These are phyloP conservation scores for Eupithecia exiguata DNA, from an alignment of 2,888 invertebrate genomes.

Conservation along the genomic window DNA sequence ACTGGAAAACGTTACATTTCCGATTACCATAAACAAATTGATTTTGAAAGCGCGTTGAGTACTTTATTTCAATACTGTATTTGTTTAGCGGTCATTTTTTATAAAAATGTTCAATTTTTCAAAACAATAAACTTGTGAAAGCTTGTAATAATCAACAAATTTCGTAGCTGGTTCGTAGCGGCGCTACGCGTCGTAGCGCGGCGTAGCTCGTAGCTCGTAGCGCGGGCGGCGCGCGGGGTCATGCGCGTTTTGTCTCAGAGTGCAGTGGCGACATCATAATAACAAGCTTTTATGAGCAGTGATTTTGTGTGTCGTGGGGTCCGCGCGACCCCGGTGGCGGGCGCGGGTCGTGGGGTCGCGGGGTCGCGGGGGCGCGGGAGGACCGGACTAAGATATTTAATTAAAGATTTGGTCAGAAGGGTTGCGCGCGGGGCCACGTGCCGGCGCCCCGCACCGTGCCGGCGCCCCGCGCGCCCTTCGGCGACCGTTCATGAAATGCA, in stretches of 20 bases:
- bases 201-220: neutral
- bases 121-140: neutral
- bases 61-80: neutral
- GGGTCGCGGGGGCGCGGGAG: conserved; percentile 36
- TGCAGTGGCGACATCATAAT: neutral
- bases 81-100: too few relatives aligned
- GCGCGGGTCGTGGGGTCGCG: conserved; percentile 30
- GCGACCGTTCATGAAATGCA: conserved; percentile 31
- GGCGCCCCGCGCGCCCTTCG: conserved; percentile 20
- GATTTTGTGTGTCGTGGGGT: conserved; percentile 54
- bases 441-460: too few relatives aligned
- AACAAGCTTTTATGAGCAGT: conserved; percentile 54
- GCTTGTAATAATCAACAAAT: neutral
- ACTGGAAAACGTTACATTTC: neutral
- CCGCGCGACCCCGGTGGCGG: conserved; percentile 28
- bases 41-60: neutral
- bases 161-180: conserved; percentile 21
- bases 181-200: conserved; percentile 36
- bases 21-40: neutral
- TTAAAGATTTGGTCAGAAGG: conserved; percentile 55
- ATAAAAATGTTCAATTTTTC: neutral
- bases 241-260: neutral
- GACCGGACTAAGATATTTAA: conserved; percentile 52
- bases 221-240: neutral
- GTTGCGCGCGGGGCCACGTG: conserved; percentile 40